A percentile compares a stretch with the other conserved stretches of the same genome.
phyloP scores from a whole-genome alignment of 2,113 vertebrate species.

The Mirounga angustirostris region DNA sequence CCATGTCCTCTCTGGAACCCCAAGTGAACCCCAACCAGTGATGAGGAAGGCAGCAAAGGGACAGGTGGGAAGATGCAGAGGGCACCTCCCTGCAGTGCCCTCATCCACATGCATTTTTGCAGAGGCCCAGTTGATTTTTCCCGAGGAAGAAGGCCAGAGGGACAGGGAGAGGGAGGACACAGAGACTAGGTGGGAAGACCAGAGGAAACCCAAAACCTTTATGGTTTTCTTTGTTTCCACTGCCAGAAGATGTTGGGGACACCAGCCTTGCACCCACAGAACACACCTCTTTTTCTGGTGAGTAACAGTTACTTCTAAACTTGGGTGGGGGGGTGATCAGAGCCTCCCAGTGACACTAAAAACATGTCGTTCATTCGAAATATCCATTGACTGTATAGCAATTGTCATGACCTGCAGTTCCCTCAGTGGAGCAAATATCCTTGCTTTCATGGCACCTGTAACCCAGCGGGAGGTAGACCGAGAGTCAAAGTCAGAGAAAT shows the following conservation, averaged over 20 bases:
- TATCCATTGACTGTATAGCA: neutral
- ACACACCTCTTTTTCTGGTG: conserved; percentile 29
- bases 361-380: fast-evolving
- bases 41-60: neutral
- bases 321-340: neutral
- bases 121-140: neutral
- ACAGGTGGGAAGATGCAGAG: neutral
- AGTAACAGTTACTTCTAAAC: neutral
- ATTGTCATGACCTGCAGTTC: neutral
- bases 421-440: no score
- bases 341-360: neutral
- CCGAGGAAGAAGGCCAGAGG: fast-evolving
- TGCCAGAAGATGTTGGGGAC: neutral
- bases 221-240: neutral
- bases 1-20: neutral
- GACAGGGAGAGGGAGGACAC: fast-evolving
- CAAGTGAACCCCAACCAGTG: neutral
- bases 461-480: neutral
- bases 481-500: neutral
- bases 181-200: neutral
- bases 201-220: neutral
- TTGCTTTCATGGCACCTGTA: neutral
- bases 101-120: no score
- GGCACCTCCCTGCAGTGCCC: neutral
- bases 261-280: neutral